phyloP scores from a whole-genome alignment of 2,888 invertebrate genomes.

The Troilus luridus region DNA sequence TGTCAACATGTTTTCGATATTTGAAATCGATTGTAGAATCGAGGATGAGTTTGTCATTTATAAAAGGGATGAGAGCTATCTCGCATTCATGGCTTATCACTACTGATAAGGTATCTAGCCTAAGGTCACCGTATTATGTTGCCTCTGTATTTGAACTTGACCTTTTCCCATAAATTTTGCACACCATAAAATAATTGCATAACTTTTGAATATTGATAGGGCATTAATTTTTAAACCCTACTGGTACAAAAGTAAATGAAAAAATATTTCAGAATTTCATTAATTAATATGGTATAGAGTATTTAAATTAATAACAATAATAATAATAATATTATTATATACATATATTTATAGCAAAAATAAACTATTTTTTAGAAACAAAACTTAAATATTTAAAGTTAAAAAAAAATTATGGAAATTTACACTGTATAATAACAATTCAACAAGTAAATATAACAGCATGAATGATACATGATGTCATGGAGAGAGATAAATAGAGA shows the following conservation, averaged over 20 bases:
- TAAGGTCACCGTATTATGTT: neutral
- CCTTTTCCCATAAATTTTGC: neutral
- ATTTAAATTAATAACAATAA: neutral
- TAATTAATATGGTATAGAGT: neutral
- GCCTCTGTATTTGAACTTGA: neutral
- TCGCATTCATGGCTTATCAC: neutral
- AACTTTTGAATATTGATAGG: neutral
- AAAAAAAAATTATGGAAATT: too few relatives aligned
- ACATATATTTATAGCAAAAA: too few relatives aligned
- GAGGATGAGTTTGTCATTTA: neutral
- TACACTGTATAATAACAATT: too few relatives aligned
- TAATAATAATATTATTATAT: too few relatives aligned
- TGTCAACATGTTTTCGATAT: neutral
- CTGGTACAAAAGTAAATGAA: neutral
- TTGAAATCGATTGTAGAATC: neutral
- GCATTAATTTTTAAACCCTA: neutral
- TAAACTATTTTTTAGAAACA: too few relatives aligned
- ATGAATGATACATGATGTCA: too few relatives aligned
- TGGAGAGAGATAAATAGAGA: too few relatives aligned
- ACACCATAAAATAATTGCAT: neutral
- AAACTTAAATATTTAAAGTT: too few relatives aligned
- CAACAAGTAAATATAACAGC: too few relatives aligned
- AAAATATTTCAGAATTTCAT: neutral
- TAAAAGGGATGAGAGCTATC: neutral
- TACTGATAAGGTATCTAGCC: conserved; percentile 9